Evolutionary conservation across 1,140 invertebrate species (phyloP).

Genomic region (Tribolium madens): DNA sequence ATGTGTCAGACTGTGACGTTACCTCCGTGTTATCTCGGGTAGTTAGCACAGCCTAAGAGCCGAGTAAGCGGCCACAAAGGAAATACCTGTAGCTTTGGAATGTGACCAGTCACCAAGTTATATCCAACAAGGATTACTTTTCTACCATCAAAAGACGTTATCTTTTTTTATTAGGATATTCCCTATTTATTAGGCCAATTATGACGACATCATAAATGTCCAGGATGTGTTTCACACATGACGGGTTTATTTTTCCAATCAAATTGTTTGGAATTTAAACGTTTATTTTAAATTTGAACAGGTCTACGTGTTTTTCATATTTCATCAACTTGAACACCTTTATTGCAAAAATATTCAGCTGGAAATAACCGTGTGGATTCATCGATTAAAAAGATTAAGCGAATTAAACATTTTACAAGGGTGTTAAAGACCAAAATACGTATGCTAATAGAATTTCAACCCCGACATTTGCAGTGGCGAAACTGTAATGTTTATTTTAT

Average conservation of each 20-base stretch:
- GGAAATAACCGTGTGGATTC: too few relatives aligned
- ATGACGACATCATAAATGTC: not conserved
- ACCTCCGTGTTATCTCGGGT: not conserved
- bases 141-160: not conserved
- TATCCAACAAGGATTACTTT: conserved; percentile 23
- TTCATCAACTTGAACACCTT: not conserved
- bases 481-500: too few relatives aligned
- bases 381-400: not conserved
- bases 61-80: conserved; percentile 23
- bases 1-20: conserved; percentile 22
- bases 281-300: not conserved
- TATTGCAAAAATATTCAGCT: not conserved
- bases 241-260: conserved; percentile 4
- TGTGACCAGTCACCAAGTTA: conserved; percentile 38
- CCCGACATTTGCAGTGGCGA: too few relatives aligned
- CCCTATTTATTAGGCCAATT: not conserved
- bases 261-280: not conserved
- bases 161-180: conserved; percentile 13
- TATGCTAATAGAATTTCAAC: not conserved
- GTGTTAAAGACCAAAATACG: not conserved
- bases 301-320: not conserved
- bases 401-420: not conserved
- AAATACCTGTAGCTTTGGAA: conserved; percentile 37
- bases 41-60: conserved; percentile 1
- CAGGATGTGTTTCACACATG: not conserved